Evolutionary conservation across 2,888 invertebrate genomes (phyloP).

Genomic region (Tenthredo livida): DNA sequence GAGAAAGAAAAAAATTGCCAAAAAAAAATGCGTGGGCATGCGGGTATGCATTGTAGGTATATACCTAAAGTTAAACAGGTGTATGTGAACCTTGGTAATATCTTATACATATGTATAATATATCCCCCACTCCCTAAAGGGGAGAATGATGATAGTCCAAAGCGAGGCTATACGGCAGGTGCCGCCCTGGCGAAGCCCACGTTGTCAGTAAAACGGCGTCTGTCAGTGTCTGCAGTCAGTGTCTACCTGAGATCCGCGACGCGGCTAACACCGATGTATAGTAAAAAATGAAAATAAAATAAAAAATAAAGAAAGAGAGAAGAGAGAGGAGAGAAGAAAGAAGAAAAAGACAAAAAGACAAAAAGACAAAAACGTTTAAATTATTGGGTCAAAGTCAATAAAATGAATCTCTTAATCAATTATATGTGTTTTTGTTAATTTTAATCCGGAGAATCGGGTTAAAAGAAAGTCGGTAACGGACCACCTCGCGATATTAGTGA

Average conservation of each 20-base stretch:
- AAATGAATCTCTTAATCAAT: background rate
- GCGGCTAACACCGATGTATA: background rate
- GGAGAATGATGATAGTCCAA: constrained; percentile 37
- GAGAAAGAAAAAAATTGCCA: background rate
- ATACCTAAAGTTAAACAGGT: background rate
- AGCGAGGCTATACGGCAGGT: constrained; percentile 33
- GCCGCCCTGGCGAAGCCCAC: constrained; percentile 46
- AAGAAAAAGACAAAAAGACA: background rate
- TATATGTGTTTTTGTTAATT: background rate
- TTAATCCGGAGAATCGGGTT: background rate
- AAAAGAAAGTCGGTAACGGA: background rate
- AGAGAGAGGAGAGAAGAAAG: background rate
- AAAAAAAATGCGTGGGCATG: background rate
- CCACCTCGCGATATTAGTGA: background rate
- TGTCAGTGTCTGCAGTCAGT: constrained; percentile 25
- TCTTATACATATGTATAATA: constrained; percentile 14
- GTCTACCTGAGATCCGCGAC: constrained; percentile 10
- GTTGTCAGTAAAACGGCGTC: constrained; percentile 52
- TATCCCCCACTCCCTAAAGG: constrained; percentile 23
- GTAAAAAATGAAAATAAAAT: background rate
- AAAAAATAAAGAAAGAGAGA: background rate
- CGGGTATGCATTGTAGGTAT: background rate
- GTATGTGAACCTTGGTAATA: background rate
- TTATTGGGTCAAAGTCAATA: background rate
- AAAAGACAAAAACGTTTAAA: background rate